Conservation (phyloP, 2,113 vertebrate species). For the Megaceryle maxima region DNA sequence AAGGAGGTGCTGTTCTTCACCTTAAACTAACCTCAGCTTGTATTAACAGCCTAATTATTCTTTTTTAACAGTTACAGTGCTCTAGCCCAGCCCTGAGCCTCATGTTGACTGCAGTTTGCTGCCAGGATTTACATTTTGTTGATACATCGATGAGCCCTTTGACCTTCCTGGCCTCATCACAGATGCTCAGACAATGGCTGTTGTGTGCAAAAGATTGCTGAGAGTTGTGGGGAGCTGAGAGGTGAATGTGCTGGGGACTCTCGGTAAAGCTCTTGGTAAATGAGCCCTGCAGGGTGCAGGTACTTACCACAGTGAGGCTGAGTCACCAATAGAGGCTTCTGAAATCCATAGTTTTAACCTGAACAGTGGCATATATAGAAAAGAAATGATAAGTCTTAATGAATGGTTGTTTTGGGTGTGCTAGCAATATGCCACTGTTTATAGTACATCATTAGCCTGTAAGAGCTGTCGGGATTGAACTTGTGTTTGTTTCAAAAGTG, state of each 20-base stretch:
- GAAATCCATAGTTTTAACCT: not conserved
- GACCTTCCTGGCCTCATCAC: not conserved
- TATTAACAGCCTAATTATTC: not conserved
- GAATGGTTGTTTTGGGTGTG: conserved; percentile 40
- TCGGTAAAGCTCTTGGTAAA: not conserved
- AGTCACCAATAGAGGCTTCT: not conserved
- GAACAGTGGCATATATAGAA: not conserved
- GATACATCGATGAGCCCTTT: not conserved
- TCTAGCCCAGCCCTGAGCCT: not conserved
- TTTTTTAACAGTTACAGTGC: not conserved
- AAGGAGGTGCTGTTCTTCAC: not conserved
- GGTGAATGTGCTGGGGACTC: not conserved
- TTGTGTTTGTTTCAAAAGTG: conserved; percentile 67
- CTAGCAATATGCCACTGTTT: conserved; percentile 64
- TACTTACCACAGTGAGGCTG: not conserved
- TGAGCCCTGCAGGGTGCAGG: not conserved
- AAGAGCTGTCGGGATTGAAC: conserved; percentile 60
- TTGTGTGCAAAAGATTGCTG: not conserved
- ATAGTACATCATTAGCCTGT: conserved; percentile 57
- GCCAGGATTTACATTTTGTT: not conserved
- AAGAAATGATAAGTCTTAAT: conserved; percentile 5
- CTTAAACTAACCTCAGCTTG: not conserved
- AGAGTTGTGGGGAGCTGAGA: not conserved
- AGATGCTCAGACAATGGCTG: not conserved
- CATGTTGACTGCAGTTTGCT: not conserved